Conservation (phyloP, 2,797 vertebrate species). For the Enteromius radiatus region DNA sequence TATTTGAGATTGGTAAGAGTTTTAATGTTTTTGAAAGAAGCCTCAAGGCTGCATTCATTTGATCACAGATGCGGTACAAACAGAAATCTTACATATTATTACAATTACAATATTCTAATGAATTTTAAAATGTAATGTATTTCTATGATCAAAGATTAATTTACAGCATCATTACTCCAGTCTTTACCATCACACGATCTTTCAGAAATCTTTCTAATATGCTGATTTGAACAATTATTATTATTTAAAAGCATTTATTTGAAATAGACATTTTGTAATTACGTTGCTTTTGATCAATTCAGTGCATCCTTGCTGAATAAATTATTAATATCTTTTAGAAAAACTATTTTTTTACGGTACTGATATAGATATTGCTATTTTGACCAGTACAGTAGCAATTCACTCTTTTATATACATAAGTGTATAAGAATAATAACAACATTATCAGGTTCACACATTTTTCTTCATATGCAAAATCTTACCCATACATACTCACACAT, state of each 20-base stretch:
- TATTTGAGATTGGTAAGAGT: not conserved
- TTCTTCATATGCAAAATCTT: not conserved
- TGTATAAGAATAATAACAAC: not conserved
- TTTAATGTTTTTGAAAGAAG: not conserved
- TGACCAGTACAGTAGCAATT: not conserved
- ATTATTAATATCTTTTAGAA: not conserved
- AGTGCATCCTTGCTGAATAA: not conserved
- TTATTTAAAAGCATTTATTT: not conserved
- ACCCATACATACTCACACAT: not conserved
- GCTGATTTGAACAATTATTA: not conserved
- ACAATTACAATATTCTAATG: not conserved
- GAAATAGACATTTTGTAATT: not conserved
- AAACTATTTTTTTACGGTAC: not conserved
- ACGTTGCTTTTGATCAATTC: not conserved
- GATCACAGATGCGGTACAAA: not conserved
- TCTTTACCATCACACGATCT: not conserved
- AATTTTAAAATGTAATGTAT: not conserved
- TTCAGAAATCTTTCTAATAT: not conserved
- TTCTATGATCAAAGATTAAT: not conserved
- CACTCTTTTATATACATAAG: not conserved
- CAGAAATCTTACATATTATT: not conserved
- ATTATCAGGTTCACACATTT: conserved; percentile 1
- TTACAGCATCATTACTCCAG: not conserved
- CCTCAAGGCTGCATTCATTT: not conserved
- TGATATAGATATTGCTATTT: not conserved